These are phyloP conservation scores for Poecilus cupreus DNA, from an alignment of 2,888 invertebrate genomes.

Conservation along the genomic window DNA sequence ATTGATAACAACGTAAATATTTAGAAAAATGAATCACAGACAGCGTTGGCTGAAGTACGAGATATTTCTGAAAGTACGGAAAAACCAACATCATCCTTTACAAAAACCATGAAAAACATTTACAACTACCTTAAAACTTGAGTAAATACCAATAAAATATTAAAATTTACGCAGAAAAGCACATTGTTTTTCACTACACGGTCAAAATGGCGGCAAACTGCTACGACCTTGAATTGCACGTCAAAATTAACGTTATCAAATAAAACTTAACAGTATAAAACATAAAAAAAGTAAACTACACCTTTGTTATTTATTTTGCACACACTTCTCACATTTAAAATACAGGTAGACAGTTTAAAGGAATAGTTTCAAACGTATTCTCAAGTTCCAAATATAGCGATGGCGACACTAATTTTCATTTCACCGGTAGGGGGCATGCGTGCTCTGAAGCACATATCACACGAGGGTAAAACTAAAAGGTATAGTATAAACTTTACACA, in stretches of 20 bases:
- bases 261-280: not conserved
- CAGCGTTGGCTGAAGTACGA: not conserved
- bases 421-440: constrained; percentile 46
- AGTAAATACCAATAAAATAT: not conserved
- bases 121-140: no score
- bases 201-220: constrained; percentile 52
- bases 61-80: not conserved
- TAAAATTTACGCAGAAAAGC: constrained; percentile 33
- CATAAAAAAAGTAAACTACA: constrained; percentile 14
- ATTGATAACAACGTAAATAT: not conserved
- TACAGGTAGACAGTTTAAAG: not conserved
- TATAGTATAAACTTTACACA: no score
- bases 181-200: constrained; percentile 32
- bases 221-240: not conserved
- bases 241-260: not conserved
- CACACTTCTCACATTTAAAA: constrained; percentile 47
- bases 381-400: constrained; percentile 47
- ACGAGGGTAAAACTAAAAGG: no score
- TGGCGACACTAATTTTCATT: constrained; percentile 35
- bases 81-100: not conserved
- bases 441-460: no score
- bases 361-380: not conserved
- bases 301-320: constrained; percentile 17
- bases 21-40: not conserved
- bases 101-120: not conserved